These are phyloP conservation scores for Cherax quadricarinatus DNA, from an alignment of 1,140 invertebrate genomes.

Conservation along the genomic window DNA sequence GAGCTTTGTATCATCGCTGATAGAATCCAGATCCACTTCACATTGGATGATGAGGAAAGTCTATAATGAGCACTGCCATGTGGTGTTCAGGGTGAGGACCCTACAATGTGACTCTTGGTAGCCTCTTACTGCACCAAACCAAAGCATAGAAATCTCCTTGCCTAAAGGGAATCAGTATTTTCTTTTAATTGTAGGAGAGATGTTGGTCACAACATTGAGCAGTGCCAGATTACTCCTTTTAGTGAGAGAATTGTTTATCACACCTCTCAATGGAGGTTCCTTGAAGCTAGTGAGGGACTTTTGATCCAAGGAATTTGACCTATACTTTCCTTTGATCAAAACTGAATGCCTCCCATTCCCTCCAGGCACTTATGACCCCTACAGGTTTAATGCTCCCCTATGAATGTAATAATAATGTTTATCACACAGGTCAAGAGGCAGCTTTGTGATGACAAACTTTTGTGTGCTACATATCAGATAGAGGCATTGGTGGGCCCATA, in stretches of 20 bases:
- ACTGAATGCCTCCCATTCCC: too few relatives aligned
- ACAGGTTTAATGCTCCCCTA: too few relatives aligned
- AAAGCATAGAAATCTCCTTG: constrained; percentile 63
- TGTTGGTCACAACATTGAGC: constrained; percentile 66
- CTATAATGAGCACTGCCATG: constrained; percentile 47
- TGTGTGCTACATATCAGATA: constrained; percentile 64
- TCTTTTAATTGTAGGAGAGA: constrained; percentile 48
- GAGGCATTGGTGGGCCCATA: constrained; percentile 54
- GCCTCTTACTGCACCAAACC: constrained; percentile 68
- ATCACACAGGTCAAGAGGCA: constrained; percentile 26
- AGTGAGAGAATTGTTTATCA: constrained; percentile 50
- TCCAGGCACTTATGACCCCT: too few relatives aligned
- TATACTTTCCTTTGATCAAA: too few relatives aligned
- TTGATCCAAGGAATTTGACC: too few relatives aligned
- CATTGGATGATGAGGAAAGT: constrained; percentile 67
- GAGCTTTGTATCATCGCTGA: constrained; percentile 72
- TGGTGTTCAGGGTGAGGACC: constrained; percentile 58
- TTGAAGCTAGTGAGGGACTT: too few relatives aligned
- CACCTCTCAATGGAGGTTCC: too few relatives aligned
- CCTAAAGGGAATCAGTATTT: constrained; percentile 61
- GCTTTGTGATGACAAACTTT: constrained; percentile 51
- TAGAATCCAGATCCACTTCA: constrained; percentile 73
- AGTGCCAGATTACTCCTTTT: constrained; percentile 68
- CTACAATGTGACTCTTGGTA: constrained; percentile 70
- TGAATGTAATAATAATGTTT: too few relatives aligned